Evolutionary conservation across 2,113 vertebrate genomes (phyloP).

Genomic region (Okapia johnstoni): DNA sequence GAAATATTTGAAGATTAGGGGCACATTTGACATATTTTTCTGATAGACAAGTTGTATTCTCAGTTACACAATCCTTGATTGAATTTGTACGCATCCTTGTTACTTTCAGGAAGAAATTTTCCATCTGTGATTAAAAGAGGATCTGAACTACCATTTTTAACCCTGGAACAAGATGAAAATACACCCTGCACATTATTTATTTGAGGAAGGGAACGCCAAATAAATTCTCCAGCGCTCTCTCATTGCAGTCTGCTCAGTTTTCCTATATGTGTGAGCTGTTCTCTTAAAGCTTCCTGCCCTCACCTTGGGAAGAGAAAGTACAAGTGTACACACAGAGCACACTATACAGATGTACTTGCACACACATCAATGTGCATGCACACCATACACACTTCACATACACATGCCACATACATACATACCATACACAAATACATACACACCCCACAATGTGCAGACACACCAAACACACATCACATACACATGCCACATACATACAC

Average conservation of each 20-base stretch:
- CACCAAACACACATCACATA: no score
- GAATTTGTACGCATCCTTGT: neutral
- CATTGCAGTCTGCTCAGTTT: no score
- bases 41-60: neutral
- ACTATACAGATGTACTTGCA: neutral
- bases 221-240: neutral
- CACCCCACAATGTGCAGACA: no score
- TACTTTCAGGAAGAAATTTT: neutral
- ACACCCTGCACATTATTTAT: no score
- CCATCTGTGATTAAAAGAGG: neutral
- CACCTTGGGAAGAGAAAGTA: neutral
- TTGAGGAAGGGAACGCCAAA: fast-evolving
- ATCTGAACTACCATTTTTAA: neutral
- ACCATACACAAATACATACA: no score
- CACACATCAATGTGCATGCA: neutral
- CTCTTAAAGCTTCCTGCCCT: neutral
- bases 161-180: neutral
- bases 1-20: neutral
- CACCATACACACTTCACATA: no score
- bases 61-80: neutral
- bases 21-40: neutral
- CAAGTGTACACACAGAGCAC: neutral
- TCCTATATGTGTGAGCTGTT: neutral
- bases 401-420: neutral
- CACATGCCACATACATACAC: no score